phyloP scores from a whole-genome alignment of 92 coral and sea anemone genomes.

The Virgularia gustaviana region DNA sequence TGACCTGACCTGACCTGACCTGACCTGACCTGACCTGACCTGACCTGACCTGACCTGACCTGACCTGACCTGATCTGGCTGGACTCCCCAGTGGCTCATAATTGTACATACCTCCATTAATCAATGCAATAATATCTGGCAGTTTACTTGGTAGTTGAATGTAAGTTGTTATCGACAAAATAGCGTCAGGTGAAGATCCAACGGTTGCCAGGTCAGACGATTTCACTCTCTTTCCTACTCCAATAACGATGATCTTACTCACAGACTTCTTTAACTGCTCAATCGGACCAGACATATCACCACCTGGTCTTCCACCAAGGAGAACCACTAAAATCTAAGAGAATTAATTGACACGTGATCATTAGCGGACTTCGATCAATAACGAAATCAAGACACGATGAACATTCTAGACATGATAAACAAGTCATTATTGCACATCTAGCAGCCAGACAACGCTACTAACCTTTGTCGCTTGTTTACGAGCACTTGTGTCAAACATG shows the following conservation, averaged over 20 bases:
- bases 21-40: too few relatives aligned
- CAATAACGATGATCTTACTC: constrained; percentile 23
- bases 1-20: too few relatives aligned
- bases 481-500: constrained; percentile 34
- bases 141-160: constrained; percentile 19
- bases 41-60: too few relatives aligned
- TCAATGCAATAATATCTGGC: constrained; percentile 21
- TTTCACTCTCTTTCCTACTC: constrained; percentile 13
- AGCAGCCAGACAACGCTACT: too few relatives aligned
- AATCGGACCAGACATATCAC: constrained; percentile 12
- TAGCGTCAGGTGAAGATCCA: constrained; percentile 20
- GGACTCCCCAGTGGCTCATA: too few relatives aligned
- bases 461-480: constrained; percentile 31
- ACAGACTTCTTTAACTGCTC: constrained; percentile 22
- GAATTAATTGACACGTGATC: too few relatives aligned
- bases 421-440: too few relatives aligned
- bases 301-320: constrained; percentile 16
- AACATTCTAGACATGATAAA: too few relatives aligned
- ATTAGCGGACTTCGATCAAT: too few relatives aligned
- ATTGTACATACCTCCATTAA: constrained; percentile 21
- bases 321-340: constrained; percentile 20
- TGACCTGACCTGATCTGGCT: too few relatives aligned
- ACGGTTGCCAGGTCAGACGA: constrained; percentile 1
- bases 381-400: too few relatives aligned
- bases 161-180: background rate